Percentiles rank a stretch among this genome's conserved stretches.
These are phyloP conservation scores for Cataglyphis livida DNA, from an alignment of 2,888 invertebrate species.

Conservation along the genomic window DNA sequence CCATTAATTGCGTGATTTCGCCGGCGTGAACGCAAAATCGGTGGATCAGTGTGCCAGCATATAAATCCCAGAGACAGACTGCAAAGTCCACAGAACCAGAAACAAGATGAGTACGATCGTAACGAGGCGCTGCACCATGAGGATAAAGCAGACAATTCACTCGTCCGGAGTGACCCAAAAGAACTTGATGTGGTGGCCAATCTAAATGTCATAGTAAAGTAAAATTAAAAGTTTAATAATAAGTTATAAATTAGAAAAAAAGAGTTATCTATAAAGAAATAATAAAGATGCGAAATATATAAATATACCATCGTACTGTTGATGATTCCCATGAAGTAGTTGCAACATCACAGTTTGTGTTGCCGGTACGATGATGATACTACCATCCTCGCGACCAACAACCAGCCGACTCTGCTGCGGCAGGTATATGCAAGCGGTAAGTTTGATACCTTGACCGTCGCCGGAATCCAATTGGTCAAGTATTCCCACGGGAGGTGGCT, in stretches of 20 bases:
- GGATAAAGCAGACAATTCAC: conserved; percentile 98
- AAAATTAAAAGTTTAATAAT: conserved; percentile 10
- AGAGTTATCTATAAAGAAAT: conserved; percentile 45
- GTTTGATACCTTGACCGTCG: conserved; percentile 90
- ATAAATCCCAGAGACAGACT: conserved; percentile 98
- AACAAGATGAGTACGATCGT: conserved; percentile 95
- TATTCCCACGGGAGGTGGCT: conserved; percentile 95
- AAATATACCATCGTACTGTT: conserved; percentile 90
- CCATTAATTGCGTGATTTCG: conserved; percentile 96
- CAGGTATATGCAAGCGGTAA: conserved; percentile 97
- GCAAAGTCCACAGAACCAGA: conserved; percentile 99
- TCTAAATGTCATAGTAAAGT: conserved; percentile 86
- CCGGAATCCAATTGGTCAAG: conserved; percentile 94
- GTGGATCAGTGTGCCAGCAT: conserved; percentile 95
- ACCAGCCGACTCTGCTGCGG: conserved; percentile 97
- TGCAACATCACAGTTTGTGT: conserved; percentile 98
- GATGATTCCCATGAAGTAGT: conserved; percentile 94
- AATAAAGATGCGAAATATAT: conserved; percentile 46
- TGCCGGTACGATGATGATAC: conserved; percentile 97
- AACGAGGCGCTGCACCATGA: conserved; percentile 95
- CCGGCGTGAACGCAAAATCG: conserved; percentile 99
- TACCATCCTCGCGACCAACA: conserved; percentile 97
- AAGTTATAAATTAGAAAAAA: neutral
- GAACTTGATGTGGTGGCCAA: conserved; percentile 95
- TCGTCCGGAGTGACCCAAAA: conserved; percentile 96